These are phyloP conservation scores for Picus viridis DNA, from an alignment of 2,797 vertebrate genomes.

Conservation along the genomic window DNA sequence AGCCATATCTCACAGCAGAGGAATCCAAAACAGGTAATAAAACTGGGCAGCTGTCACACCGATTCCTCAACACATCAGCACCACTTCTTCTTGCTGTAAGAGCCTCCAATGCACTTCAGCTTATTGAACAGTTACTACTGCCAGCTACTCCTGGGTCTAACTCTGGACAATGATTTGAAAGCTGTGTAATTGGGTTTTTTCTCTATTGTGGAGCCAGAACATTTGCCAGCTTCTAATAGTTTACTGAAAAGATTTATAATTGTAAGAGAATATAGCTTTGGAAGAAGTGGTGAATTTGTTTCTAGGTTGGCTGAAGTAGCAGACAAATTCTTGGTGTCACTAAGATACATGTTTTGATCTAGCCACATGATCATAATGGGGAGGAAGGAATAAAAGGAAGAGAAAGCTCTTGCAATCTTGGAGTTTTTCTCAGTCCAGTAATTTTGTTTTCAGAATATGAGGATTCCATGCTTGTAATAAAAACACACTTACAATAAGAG, in stretches of 20 bases:
- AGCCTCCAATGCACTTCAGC: conserved; percentile 13
- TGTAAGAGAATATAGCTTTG: neutral
- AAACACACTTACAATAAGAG: accelerated
- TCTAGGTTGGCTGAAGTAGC: neutral
- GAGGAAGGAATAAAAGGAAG: neutral
- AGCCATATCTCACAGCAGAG: neutral
- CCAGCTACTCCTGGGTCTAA: conserved; percentile 14
- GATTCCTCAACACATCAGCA: neutral
- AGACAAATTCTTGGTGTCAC: neutral
- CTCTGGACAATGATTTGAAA: conserved; percentile 29
- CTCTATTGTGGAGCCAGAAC: conserved; percentile 11
- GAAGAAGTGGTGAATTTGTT: neutral
- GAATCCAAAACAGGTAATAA: conserved; percentile 30
- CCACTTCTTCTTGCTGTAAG: neutral
- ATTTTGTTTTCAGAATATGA: neutral
- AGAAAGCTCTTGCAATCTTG: neutral
- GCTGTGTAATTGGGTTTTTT: conserved; percentile 46
- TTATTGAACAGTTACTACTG: neutral
- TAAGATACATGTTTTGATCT: neutral
- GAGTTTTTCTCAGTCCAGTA: neutral
- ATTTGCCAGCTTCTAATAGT: conserved; percentile 6
- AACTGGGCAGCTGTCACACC: neutral
- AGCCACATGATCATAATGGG: neutral
- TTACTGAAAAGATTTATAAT: conserved; percentile 14
- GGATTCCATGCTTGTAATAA: neutral